Evolutionary conservation across 2,113 vertebrate genomes (phyloP).

Genomic region (Progne subis): DNA sequence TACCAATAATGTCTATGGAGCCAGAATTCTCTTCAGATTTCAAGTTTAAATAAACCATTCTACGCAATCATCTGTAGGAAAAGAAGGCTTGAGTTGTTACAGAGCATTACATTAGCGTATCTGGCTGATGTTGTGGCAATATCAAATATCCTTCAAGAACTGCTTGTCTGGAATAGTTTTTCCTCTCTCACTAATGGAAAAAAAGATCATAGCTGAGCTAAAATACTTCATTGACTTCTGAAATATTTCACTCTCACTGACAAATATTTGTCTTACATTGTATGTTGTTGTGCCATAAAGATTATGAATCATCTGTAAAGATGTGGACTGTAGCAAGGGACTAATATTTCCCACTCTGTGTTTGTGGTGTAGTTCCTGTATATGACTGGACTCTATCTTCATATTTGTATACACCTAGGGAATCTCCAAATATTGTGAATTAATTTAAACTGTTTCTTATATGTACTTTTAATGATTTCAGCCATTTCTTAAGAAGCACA

Average conservation of each 20-base stretch:
- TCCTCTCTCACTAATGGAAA: neutral
- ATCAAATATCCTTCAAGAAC: slow-evolving; percentile 36
- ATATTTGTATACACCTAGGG: neutral
- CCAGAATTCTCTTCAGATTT: slow-evolving; percentile 37
- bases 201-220: neutral
- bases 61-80: neutral
- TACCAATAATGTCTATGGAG: neutral
- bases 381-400: neutral
- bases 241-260: neutral
- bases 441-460: neutral
- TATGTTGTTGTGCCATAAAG: neutral
- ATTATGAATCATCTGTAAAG: neutral
- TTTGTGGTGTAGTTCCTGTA: neutral
- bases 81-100: neutral
- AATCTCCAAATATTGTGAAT: neutral
- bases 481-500: neutral
- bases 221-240: neutral
- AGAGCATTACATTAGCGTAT: neutral
- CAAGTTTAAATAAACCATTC: slow-evolving; percentile 54
- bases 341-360: neutral
- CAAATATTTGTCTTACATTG: slow-evolving; percentile 14
- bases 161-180: slow-evolving; percentile 30
- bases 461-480: neutral
- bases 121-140: neutral
- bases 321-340: neutral